phyloP scores from a whole-genome alignment of 2,888 invertebrate genomes.

The Caenorhabditis panamensis region DNA sequence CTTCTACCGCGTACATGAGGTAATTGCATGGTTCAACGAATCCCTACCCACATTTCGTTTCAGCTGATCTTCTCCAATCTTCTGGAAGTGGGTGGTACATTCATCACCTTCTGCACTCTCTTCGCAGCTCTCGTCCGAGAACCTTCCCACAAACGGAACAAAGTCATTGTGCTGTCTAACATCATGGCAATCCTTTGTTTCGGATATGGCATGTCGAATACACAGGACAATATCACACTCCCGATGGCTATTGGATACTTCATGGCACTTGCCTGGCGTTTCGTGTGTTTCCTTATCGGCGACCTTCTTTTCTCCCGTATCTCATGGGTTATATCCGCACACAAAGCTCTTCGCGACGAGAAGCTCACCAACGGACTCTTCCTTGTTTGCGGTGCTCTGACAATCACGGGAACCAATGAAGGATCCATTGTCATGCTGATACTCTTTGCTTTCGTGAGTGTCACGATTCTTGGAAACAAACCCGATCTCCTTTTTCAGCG shows the following conservation, averaged over 20 bases:
- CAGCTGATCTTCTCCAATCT: slow-evolving; percentile 40
- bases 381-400: slow-evolving; percentile 23
- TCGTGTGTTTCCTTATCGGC: slow-evolving; percentile 5
- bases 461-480: too few relatives aligned
- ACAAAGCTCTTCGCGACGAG: slow-evolving; percentile 17
- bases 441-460: slow-evolving; percentile 28
- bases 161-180: neutral
- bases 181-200: neutral
- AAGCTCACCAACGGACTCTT: slow-evolving; percentile 38
- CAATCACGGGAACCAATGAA: slow-evolving; percentile 37
- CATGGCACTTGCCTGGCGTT: slow-evolving; percentile 17
- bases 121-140: slow-evolving; percentile 26
- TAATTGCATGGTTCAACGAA: neutral
- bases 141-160: neutral
- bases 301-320: slow-evolving; percentile 5
- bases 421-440: slow-evolving; percentile 30
- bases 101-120: slow-evolving; percentile 15
- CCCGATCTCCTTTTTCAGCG: slow-evolving; percentile 20
- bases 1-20: slow-evolving; percentile 30
- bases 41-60: neutral
- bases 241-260: slow-evolving; percentile 43
- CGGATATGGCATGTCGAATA: neutral
- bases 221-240: neutral
- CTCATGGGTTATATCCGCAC: slow-evolving; percentile 5
- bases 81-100: slow-evolving; percentile 26